Evolutionary conservation across 35 echinoderm and acorn worm species (phyloP), one percentile per base, ranked within the genome.

Genomic region (Amphiura filiformis): DNA sequence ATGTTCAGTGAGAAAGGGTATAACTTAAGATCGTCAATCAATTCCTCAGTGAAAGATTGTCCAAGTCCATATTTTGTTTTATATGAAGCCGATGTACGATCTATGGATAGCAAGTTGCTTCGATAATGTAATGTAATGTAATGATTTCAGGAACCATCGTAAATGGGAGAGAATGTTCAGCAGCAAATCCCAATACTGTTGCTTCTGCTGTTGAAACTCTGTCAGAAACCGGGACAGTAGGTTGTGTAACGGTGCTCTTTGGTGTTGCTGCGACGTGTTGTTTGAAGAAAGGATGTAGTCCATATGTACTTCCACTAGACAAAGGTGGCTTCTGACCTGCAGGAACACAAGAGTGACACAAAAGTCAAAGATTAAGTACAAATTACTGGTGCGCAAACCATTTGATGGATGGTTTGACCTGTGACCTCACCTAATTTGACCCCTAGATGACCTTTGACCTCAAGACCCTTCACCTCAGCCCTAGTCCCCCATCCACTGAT

Each of bases 41-140:
- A 42, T 82, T 82, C 0, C 76, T 88, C 79, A 70, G 65, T 28
- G 39, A 82, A 92, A 38, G 78, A 82, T 92, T 88, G 87, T 0
- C 41, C 84, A 31, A 92, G 34, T 44, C 91, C 91, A 87, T 88
- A 81, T 30, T 78, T 87, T 49, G 87, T 92, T 39, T 88, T 92
- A 57, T 92, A 82, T 26, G 91, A 84, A 23, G 84, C 85, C 37
- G 85, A 76, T 11, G 91, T 92, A 33, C 84, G 65, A 65, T 88
- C 91, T 39, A 92, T 92, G 79, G n/a, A 87, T 88, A 35, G 91
- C 91, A 1, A 92, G 57, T 1, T 39, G 57, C 75, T 87, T 87
- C 70, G 41, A 88, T 17, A 92, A 34, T 34, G 44, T 26, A 47
- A 92, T 87, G 14, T 17, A 92, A 34, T 34, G 44, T 26, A 47